These are phyloP conservation scores for Tachysurus vachellii DNA, from an alignment of 2,113 vertebrate genomes.

Conservation along the genomic window DNA sequence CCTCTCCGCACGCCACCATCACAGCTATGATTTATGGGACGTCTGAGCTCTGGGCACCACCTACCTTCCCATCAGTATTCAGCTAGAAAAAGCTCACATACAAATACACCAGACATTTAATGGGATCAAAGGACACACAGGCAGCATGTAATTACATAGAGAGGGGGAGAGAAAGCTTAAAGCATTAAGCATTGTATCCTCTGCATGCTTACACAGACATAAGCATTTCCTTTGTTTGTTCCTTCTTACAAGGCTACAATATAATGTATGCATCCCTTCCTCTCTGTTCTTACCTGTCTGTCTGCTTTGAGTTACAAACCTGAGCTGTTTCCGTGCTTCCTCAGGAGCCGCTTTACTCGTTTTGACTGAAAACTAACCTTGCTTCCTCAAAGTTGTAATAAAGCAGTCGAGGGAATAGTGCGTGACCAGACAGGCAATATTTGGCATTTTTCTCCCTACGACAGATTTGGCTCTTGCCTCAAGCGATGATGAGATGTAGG, in stretches of 20 bases:
- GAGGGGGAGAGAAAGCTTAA: not conserved
- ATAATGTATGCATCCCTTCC: not conserved
- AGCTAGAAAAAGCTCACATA: not conserved
- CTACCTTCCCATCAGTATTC: conserved; percentile 19
- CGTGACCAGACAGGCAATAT: conserved; percentile 25
- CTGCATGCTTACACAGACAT: not conserved
- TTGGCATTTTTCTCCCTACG: conserved; percentile 15
- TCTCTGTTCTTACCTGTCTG: conserved; percentile 12
- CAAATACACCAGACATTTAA: conserved; percentile 12
- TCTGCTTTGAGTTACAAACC: conserved; percentile 4
- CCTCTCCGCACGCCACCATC: not conserved
- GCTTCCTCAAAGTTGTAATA: conserved; percentile 20
- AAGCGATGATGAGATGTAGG: conserved; percentile 52
- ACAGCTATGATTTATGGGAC: conserved; percentile 8
- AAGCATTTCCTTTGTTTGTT: not conserved
- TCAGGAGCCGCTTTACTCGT: not conserved
- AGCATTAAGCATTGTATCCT: not conserved
- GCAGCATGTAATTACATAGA: conserved; percentile 33
- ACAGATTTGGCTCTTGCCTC: conserved; percentile 33
- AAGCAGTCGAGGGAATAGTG: conserved; percentile 27
- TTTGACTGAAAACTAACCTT: conserved; percentile 16
- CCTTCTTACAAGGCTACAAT: not conserved
- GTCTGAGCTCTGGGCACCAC: not conserved
- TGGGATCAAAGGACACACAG: conserved; percentile 20
- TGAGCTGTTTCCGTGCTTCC: not conserved